phyloP scores from a whole-genome alignment of 2,113 vertebrate species.

The Rattus rattus region DNA sequence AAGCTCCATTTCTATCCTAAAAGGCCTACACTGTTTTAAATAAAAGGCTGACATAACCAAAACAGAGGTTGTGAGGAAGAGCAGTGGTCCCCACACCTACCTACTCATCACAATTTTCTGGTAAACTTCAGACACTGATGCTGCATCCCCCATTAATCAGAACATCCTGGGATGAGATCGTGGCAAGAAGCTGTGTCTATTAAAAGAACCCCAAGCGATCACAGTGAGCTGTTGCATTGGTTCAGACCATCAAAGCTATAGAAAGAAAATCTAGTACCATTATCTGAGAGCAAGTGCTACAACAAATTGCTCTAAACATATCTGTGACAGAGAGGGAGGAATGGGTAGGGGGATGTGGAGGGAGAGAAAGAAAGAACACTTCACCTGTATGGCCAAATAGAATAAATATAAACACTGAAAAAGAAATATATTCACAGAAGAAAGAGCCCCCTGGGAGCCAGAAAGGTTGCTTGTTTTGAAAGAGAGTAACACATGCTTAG shows the following conservation, averaged over 20 bases:
- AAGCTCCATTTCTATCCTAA: slow-evolving; percentile 10
- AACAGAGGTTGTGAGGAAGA: not conserved
- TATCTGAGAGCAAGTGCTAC: slow-evolving; percentile 30
- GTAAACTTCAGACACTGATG: not conserved
- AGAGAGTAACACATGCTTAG: not conserved
- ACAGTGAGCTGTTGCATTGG: not conserved
- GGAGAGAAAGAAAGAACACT: not conserved
- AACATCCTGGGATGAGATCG: not conserved
- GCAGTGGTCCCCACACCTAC: not conserved
- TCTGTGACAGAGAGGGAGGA: not conserved
- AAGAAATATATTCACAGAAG: not conserved
- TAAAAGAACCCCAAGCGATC: not conserved
- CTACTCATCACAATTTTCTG: slow-evolving; percentile 34
- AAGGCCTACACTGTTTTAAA: not conserved
- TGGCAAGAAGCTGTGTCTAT: not conserved
- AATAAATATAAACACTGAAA: slow-evolving; percentile 13
- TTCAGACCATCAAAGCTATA: not conserved
- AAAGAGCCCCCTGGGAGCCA: slow-evolving; percentile 18
- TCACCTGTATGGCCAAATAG: not conserved
- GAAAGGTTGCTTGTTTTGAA: not conserved
- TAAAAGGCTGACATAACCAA: not conserved
- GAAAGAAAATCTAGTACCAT: not conserved
- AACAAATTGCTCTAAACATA: not conserved
- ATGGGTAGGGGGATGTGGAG: too few relatives aligned
- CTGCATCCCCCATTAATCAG: not conserved